Conservation (phyloP, 2,113 vertebrate species). For the Cynocephalus volans region DNA sequence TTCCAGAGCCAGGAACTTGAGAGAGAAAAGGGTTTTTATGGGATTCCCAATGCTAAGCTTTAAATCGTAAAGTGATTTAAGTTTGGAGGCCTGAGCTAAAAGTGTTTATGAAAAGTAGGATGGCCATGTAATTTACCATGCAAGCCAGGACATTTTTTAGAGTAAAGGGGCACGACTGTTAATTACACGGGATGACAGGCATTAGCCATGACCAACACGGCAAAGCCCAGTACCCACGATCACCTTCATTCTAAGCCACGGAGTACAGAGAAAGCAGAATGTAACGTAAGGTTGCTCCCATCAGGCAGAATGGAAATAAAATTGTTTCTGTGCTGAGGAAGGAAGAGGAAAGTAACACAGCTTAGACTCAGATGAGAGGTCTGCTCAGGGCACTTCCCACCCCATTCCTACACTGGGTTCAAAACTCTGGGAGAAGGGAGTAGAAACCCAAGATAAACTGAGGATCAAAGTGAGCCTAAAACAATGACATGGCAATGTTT, state of each 20-base stretch:
- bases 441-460: background rate
- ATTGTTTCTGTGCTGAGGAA: background rate
- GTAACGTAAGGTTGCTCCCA: background rate
- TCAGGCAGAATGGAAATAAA: background rate
- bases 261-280: background rate
- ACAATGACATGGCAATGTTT: background rate
- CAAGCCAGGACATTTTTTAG: background rate
- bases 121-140: background rate
- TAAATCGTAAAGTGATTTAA: constrained; percentile 21
- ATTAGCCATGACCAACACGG: background rate
- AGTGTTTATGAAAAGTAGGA: background rate
- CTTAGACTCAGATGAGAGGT: background rate
- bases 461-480: background rate
- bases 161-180: background rate
- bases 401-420: background rate
- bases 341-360: background rate
- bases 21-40: background rate
- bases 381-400: background rate
- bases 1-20: background rate
- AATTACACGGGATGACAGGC: background rate
- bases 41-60: background rate
- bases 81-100: background rate
- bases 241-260: background rate
- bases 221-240: background rate
- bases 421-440: background rate